phyloP scores from a whole-genome alignment of 1,140 invertebrate species.

The Drosophila gunungcola region DNA sequence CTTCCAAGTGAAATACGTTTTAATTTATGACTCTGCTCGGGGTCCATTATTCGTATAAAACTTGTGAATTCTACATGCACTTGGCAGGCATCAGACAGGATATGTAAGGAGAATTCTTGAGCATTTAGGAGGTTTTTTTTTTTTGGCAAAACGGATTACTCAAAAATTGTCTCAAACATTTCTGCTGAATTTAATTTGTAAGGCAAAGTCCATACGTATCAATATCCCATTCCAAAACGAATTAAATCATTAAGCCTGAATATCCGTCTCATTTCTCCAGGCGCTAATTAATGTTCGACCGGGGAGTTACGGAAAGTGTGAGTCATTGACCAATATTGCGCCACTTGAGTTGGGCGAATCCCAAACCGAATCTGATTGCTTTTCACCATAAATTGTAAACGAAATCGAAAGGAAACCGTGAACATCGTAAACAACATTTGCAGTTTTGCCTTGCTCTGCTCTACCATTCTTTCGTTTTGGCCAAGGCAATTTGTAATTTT shows the following conservation, averaged over 20 bases:
- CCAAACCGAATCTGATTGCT: conserved; percentile 51
- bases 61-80: conserved; percentile 74
- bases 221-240: conserved; percentile 7
- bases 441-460: conserved; percentile 46
- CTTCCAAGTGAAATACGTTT: conserved; percentile 81
- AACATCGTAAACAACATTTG: conserved; percentile 83
- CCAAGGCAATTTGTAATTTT: conserved; percentile 78
- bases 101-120: conserved; percentile 30
- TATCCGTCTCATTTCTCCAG: not conserved
- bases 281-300: conserved; percentile 44
- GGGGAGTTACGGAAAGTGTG: conserved; percentile 24
- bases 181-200: not conserved
- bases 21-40: conserved; percentile 71
- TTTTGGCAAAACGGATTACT: conserved; percentile 7
- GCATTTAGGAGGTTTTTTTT: conserved; percentile 3
- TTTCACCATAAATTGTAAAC: conserved; percentile 72
- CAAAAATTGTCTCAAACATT: not conserved
- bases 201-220: not conserved
- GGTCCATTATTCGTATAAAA: conserved; percentile 61
- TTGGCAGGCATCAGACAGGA: conserved; percentile 64
- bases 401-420: conserved; percentile 84
- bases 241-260: conserved; percentile 37
- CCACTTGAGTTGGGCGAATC: conserved; percentile 49
- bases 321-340: conserved; percentile 59
- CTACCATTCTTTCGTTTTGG: conserved; percentile 18